Conservation (phyloP, 92 coral and sea anemone species). For the Parazoanthus atlanticus region DNA sequence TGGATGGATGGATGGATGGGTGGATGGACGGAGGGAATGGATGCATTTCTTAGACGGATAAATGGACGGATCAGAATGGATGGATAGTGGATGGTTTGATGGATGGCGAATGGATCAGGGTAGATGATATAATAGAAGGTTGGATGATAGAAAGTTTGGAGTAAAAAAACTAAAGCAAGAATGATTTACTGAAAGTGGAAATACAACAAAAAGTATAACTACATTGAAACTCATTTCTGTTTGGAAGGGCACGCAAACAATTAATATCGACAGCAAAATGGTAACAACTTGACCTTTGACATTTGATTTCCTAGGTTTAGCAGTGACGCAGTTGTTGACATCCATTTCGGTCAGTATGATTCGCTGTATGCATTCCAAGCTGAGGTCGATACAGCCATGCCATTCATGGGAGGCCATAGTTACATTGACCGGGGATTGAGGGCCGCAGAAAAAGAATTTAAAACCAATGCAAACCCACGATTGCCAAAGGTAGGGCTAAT, state of each 20-base stretch:
- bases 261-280: not conserved
- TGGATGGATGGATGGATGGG: too few species aligned
- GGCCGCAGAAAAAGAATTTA: conserved; percentile 17
- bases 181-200: too few species aligned
- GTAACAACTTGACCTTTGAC: not conserved
- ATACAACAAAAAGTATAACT: too few species aligned
- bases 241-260: not conserved
- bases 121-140: not conserved
- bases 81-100: not conserved
- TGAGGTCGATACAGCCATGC: conserved; percentile 28
- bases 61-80: not conserved
- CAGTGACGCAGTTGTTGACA: conserved; percentile 6
- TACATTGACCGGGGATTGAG: conserved; percentile 17
- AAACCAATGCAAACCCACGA: not conserved
- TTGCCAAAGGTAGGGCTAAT: conserved; percentile 27
- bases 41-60: not conserved
- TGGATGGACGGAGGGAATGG: not conserved
- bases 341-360: conserved; percentile 32
- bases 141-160: too few species aligned
- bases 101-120: not conserved
- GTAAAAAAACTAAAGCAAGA: too few species aligned
- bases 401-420: conserved; percentile 7
- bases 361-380: conserved; percentile 30
- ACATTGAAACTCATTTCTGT: too few species aligned
- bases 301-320: conserved; percentile 25